Evolutionary conservation across 2,888 invertebrate species (phyloP).

Genomic region (Ophion ventricosus): DNA sequence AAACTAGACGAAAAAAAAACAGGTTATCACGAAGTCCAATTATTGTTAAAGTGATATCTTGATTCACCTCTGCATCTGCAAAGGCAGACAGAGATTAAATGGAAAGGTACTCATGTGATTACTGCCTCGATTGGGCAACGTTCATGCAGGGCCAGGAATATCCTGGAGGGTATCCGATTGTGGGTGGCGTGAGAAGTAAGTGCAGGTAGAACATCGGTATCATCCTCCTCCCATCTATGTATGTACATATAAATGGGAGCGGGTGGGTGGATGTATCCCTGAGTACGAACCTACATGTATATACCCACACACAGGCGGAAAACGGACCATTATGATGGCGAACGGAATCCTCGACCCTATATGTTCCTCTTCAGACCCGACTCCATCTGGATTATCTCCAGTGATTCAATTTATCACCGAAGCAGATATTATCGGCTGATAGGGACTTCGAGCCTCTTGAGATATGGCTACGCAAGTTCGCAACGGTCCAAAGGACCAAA

Average conservation of each 20-base stretch:
- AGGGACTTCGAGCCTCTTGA: constrained; percentile 72
- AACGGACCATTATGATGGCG: constrained; percentile 76
- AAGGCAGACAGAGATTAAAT: neutral
- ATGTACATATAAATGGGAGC: constrained; percentile 32
- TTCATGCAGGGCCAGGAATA: constrained; percentile 27
- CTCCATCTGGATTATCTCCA: constrained; percentile 81
- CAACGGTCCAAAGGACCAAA: constrained; percentile 68
- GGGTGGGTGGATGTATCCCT: neutral
- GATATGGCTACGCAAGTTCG: constrained; percentile 78
- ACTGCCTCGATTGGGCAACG: constrained; percentile 4
- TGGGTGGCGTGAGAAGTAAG: constrained; percentile 61
- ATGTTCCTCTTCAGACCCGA: constrained; percentile 72
- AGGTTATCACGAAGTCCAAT: neutral
- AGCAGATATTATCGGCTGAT: constrained; percentile 79
- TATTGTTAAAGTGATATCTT: neutral
- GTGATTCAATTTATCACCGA: constrained; percentile 81
- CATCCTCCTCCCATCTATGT: constrained; percentile 39
- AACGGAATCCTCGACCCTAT: constrained; percentile 72
- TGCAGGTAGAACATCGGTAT: constrained; percentile 63
- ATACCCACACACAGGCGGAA: constrained; percentile 34
- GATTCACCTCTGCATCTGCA: neutral
- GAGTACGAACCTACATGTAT: constrained; percentile 5
- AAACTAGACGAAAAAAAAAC: too few relatives aligned
- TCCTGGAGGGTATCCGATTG: constrained; percentile 42
- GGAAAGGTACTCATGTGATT: constrained; percentile 11